Base-by-base conservation (phyloP, 2,888 invertebrate genomes). In the Periphyllus acericola region DNA sequence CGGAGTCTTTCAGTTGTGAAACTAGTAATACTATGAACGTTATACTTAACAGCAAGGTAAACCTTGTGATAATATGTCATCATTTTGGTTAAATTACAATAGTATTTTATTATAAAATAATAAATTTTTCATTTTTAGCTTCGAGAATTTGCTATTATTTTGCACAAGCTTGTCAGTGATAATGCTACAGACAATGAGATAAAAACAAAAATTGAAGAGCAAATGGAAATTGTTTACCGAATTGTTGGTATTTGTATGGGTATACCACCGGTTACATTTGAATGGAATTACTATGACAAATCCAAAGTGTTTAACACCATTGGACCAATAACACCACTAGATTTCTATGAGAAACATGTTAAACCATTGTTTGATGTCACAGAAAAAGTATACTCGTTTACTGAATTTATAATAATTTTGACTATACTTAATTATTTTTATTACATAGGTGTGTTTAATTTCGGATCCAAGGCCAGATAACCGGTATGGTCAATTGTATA, bases 211-310 rank as follows among this genome's bases (percentile, higher is more conserved):
- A 95, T 97, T 89, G 91, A 93, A 89, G 92, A 93, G 29, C 96
- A 96, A 92, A 95, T 96, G 93, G 92, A 92, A 0, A 93, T 95
- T 90, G 94, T 98, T 34, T 97, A 95, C 92, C 94, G 96, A 90
- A 94, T 98, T 84, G 94, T 96, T 82, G 95, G 95, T 60, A 96
- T 97, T 87, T 97, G 97, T 90, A 92, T 98, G 89, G 97, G 96
- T 91, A 94, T 96, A 40, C 97, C 98, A 0, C 94, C 95, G 71
- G 94, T 95, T 89, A 94, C 93, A 36, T 95, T 98, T 91, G 95
- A 94, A 1, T 97, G 95, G 94, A 96, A 96, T 90, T 98, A 95
- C 92, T 96, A 96, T 91, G 96, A 96, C 91, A 97, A 97, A 91
- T 93, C 93, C 55, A 97, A 97, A 92, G 92, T 92, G 21, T 96